A percentile compares a stretch with the other conserved stretches of the same genome.
These are phyloP conservation scores for Meiosimyza platycephala DNA, from an alignment of 2,888 invertebrate species.

Conservation along the genomic window DNA sequence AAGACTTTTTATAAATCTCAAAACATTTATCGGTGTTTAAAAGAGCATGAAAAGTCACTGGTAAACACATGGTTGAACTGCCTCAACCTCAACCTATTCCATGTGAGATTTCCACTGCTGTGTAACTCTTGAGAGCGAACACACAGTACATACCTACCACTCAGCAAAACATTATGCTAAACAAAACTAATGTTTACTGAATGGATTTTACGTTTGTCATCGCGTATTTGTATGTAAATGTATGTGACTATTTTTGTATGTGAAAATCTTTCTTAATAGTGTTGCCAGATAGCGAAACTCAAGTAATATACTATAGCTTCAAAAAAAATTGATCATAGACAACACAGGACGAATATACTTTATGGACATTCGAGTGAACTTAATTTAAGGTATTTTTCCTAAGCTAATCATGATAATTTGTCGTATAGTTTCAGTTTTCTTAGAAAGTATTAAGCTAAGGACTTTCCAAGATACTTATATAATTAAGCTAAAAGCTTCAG, in stretches of 20 bases:
- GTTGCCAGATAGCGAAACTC: slow-evolving; percentile 1
- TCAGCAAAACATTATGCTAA: slow-evolving; percentile 49
- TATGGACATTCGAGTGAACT: too few species aligned
- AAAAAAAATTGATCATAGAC: not conserved
- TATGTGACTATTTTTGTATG: slow-evolving; percentile 36
- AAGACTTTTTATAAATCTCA: slow-evolving; percentile 43
- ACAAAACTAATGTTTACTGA: slow-evolving; percentile 58
- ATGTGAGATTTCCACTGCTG: not conserved
- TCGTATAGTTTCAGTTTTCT: too few species aligned
- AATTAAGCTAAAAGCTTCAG: too few species aligned
- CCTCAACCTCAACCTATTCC: slow-evolving; percentile 29
- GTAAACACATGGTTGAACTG: slow-evolving; percentile 39
- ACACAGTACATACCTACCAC: slow-evolving; percentile 32
- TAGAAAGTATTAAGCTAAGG: too few species aligned
- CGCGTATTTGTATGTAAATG: slow-evolving; percentile 41
- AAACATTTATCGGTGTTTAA: slow-evolving; percentile 62
- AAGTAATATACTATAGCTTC: slow-evolving; percentile 5
- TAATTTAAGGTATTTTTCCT: too few species aligned
- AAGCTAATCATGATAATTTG: too few species aligned
- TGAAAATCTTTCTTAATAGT: slow-evolving; percentile 18
- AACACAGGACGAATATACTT: too few species aligned
- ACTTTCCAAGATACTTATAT: too few species aligned
- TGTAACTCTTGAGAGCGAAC: not conserved
- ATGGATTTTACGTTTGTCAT: slow-evolving; percentile 62
- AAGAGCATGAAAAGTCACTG: slow-evolving; percentile 66